Percentiles rank a stretch among this genome's conserved stretches.
phyloP scores from a whole-genome alignment of 2,888 invertebrate species.

The Sicus ferrugineus region DNA sequence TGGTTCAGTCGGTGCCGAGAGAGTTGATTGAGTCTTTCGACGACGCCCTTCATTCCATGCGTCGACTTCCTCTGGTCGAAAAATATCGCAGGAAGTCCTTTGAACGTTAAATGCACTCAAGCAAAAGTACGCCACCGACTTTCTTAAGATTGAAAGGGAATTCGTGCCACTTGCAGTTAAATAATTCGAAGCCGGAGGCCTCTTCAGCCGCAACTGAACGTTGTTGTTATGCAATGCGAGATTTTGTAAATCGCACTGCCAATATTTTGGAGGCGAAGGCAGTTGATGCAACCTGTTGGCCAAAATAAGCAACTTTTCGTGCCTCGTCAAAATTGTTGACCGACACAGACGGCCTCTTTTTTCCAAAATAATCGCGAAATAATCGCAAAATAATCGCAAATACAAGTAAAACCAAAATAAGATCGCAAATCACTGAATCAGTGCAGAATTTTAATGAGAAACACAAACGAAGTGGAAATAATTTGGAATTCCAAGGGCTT shows the following conservation, averaged over 20 bases:
- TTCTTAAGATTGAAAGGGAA: neutral
- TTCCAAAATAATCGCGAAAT: neutral
- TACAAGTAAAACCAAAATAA: constrained; percentile 25
- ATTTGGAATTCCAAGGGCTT: constrained; percentile 53
- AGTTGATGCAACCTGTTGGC: constrained; percentile 10
- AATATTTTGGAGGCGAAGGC: neutral
- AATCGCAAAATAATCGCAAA: constrained; percentile 1
- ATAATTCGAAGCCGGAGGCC: neutral
- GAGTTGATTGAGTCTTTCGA: constrained; percentile 25
- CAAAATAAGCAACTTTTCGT: neutral
- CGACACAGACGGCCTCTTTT: no score
- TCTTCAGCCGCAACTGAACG: neutral
- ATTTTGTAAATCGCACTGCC: neutral
- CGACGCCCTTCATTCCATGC: no score
- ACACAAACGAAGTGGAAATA: constrained; percentile 60
- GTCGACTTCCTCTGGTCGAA: no score
- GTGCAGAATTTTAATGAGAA: constrained; percentile 57
- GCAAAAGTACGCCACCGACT: neutral
- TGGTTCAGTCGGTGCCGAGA: constrained; percentile 24
- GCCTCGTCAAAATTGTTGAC: no score
- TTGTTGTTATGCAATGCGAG: neutral
- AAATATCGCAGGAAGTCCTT: no score
- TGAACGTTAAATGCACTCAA: neutral
- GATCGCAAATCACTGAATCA: constrained; percentile 28
- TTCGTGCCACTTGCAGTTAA: neutral